Evolutionary conservation across 2,113 vertebrate genomes (phyloP), one percentile per base, ranked within the genome.

Genomic region (Orientallactaga bullata): DNA sequence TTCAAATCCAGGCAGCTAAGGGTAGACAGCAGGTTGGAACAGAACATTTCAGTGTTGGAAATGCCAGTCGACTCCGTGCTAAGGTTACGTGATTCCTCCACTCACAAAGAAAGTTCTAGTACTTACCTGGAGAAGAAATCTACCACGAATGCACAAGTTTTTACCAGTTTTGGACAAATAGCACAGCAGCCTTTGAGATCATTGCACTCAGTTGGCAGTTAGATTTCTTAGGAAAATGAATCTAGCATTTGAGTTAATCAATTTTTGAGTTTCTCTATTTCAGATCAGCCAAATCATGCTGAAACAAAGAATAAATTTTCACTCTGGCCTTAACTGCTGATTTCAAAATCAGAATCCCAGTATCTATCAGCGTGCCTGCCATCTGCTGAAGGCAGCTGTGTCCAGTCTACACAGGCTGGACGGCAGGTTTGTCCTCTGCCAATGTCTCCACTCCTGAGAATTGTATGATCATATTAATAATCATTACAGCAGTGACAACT

Each of bases 191-290:
- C 23, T 82, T 55, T 32, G 42, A 47, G 42, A 47, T 47, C 42
- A 47, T 8, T 47, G 42, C 42, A 47, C 26, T 81, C 42, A 35
- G 16, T 92, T 35, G 17, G 16, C 83, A 94, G 51, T 92, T 92
- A 65, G 47, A 85, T 61, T 95, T 85, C 60, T 74, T n/a, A 55
- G 3, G 11, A 21, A 94, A 90, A 94, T 69, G 35, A 94, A 79
- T 73, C 55, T 7, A 89, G 61, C 11, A 63, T 24, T 60, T 21
- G 42, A 81, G 11, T 90, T 81, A 47, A 90, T 77, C 42, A 20
- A 11, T 85, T 20, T 95, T 80, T 73, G 68, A 84, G 72, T 86
- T 83, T 78, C 13, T 3, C 84, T 55, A 88, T 86, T 95, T 26
- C 35, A 73, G 4, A 87, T 63, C 32, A 69, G 58, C 61, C 76